Base-by-base conservation (phyloP, 2,888 invertebrate species). In the Scaptomyza cyrtandrae region DNA sequence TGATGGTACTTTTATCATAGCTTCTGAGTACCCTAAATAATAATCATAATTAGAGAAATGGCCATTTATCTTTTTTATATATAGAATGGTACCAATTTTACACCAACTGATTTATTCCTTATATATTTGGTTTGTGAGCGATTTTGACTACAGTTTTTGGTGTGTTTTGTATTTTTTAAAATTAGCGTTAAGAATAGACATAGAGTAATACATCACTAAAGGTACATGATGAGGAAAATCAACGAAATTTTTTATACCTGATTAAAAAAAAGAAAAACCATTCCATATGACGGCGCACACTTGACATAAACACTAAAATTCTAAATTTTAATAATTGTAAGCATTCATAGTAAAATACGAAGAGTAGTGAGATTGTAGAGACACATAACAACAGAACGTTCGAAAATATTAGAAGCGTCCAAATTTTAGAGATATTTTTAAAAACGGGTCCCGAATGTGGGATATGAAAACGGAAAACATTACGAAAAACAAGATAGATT, bases 341-440 rank as follows among this genome's bases (percentile, higher is more conserved):
- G 41, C 58, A 70, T 71, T 71, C 57, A 39, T 14, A 44, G 27
- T 7, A 31, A 19, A 11, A 48, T 11, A 48, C 48, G 7, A 55
- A 39, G 27, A 39, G 39, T 39, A 27, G 10, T 35, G 6, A 10
- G 24, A 45, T 24, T 45, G 46, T 53, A 64, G 41, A 48, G 35
- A 67, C 56, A 44, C 14, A 39, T 9, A 9, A 14, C 14, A 39
- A 14, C 7, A 31, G 52, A 19, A 44, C 19, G 6, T 16, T 31
- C 14, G 11, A 56, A 9, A 24, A 50, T 37, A 56, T 33, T 57
- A 35, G 52, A 37, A 48, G 33, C 19, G 16, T 19, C 45, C 52
- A 37, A 24, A 45, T 31, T 29, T 35, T 2, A 13, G 55, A 45
- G 35, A 57, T 14, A 14, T 39, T 14, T 27, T 14, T 14, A 9